Evolutionary conservation across 1,140 invertebrate species (phyloP).

Genomic region (Sarcophaga bullata): DNA sequence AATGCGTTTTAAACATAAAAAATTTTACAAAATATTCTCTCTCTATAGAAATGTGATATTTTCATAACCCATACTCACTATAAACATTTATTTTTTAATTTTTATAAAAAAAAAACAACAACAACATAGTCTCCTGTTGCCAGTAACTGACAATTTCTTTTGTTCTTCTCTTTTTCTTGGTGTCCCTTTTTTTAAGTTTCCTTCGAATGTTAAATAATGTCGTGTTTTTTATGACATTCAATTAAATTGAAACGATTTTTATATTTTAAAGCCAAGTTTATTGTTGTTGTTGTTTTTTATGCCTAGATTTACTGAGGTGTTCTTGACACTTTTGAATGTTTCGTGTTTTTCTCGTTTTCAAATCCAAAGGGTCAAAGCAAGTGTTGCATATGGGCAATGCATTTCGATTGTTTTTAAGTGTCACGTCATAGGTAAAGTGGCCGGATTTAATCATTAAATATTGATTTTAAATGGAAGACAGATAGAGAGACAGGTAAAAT

Average conservation of each 20-base stretch:
- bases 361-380: background rate
- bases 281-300: background rate
- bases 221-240: conserved; percentile 3
- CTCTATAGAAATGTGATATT: background rate
- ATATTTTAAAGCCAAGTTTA: background rate
- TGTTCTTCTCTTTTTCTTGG: background rate
- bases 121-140: no score
- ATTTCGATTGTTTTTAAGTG: background rate
- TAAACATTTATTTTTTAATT: no score
- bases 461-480: background rate
- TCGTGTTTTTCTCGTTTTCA: no score
- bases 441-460: background rate
- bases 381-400: no score
- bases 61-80: background rate
- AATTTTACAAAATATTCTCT: background rate
- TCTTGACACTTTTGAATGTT: background rate
- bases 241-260: background rate
- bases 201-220: background rate
- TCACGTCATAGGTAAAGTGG: background rate
- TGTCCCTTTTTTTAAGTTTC: background rate
- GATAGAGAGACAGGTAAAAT: background rate
- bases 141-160: background rate
- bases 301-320: conserved; percentile 20
- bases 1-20: background rate
- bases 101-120: no score